Conservation (phyloP, 2,113 vertebrate species). For the Embiotoca jacksoni region DNA sequence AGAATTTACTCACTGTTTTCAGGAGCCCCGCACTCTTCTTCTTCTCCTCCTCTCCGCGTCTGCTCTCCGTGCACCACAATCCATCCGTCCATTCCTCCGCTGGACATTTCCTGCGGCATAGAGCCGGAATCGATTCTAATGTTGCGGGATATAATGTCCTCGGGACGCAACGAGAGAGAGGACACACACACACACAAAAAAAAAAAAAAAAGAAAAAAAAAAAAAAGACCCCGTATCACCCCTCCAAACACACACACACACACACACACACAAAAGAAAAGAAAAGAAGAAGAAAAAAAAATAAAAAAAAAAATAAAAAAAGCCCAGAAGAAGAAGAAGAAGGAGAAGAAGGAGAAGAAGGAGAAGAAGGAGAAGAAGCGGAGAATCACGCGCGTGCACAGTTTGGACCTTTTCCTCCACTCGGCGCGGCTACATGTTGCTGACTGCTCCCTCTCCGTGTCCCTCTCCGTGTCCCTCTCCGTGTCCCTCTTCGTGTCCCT, state of each 20-base stretch:
- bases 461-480: constrained; percentile 69
- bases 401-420: constrained; percentile 78
- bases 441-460: constrained; percentile 69
- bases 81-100: constrained; percentile 76
- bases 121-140: constrained; percentile 64
- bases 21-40: constrained; percentile 72
- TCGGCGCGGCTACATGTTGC: constrained; percentile 85
- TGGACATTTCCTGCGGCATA: constrained; percentile 77
- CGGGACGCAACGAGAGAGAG: constrained; percentile 58
- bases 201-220: constrained; percentile 27
- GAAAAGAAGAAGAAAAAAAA: neutral
- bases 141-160: constrained; percentile 66
- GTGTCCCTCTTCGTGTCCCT: constrained; percentile 67
- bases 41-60: constrained; percentile 66
- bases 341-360: neutral
- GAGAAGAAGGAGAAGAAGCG: neutral
- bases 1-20: constrained; percentile 78
- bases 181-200: neutral
- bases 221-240: constrained; percentile 1
- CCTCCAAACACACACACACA: neutral
- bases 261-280: neutral
- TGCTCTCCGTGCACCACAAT: constrained; percentile 71
- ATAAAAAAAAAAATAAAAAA: neutral
- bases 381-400: constrained; percentile 54
- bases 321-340: neutral